These are phyloP conservation scores for Lomographa bimaculata DNA, from an alignment of 2,888 invertebrate genomes.

Conservation along the genomic window DNA sequence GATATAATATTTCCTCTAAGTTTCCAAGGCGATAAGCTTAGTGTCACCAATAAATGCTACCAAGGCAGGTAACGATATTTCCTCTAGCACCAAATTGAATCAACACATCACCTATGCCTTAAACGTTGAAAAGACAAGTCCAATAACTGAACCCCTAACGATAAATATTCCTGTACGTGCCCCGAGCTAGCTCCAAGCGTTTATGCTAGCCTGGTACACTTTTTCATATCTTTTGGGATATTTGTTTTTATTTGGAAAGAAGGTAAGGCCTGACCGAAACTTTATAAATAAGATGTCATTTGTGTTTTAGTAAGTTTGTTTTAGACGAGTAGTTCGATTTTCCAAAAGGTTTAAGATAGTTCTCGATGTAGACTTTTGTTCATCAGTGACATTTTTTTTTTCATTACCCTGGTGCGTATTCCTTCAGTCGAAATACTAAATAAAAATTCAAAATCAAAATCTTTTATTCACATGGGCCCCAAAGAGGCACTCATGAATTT, in stretches of 20 bases:
- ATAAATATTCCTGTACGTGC: conserved; percentile 70
- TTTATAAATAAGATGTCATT: neutral
- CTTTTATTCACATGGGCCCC: too few species aligned
- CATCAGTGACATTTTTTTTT: too few species aligned
- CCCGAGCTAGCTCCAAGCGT: conserved; percentile 51
- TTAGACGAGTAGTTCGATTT: too few species aligned
- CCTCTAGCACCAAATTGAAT: conserved; percentile 76
- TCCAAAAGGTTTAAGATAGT: too few species aligned
- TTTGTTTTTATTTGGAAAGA: conserved; percentile 43
- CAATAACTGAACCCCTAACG: conserved; percentile 67
- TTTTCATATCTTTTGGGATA: conserved; percentile 50
- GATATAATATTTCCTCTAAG: conserved; percentile 5
- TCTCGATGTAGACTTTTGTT: too few species aligned
- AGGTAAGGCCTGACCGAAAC: neutral
- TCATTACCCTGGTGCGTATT: too few species aligned
- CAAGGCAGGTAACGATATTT: conserved; percentile 73
- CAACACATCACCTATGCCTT: conserved; percentile 77
- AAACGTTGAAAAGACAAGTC: conserved; percentile 78
- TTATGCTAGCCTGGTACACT: conserved; percentile 58
- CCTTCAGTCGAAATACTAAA: too few species aligned
- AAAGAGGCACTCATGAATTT: too few species aligned
- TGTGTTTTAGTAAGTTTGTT: too few species aligned
- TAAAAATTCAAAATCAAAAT: too few species aligned
- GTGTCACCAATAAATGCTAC: conserved; percentile 52
- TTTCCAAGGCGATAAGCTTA: conserved; percentile 12